These are phyloP conservation scores for Teleogryllus oceanicus DNA, from an alignment of 2,888 invertebrate species.

Conservation along the genomic window DNA sequence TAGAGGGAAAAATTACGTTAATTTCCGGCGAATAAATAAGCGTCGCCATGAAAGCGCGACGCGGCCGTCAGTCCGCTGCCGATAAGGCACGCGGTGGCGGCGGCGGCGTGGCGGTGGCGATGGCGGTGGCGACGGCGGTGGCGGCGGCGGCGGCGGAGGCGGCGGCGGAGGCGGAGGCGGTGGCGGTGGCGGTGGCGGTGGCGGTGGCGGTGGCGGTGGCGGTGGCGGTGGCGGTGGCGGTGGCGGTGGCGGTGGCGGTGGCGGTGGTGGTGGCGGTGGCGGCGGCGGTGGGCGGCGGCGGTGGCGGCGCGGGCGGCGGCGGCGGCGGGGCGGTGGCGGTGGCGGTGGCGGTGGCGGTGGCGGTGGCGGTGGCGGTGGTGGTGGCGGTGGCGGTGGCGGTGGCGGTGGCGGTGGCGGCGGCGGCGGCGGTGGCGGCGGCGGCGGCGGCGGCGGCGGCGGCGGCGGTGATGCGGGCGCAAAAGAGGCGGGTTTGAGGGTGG, in stretches of 20 bases:
- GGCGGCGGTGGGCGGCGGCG: neutral
- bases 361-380: neutral
- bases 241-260: neutral
- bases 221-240: neutral
- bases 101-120: too few relatives aligned
- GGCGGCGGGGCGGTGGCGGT: neutral
- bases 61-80: neutral
- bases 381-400: neutral
- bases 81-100: neutral
- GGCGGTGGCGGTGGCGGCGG: neutral
- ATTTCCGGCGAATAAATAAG: slow-evolving; percentile 9
- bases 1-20: slow-evolving; percentile 10
- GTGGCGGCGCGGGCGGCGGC: neutral
- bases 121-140: neutral
- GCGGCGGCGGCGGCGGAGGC: neutral
- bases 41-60: neutral
- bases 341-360: neutral
- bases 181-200: neutral
- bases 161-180: neutral
- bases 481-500: too few relatives aligned
- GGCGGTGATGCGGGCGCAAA: neutral
- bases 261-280: neutral
- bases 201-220: neutral
- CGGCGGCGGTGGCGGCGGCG: neutral
- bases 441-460: neutral